A percentile compares a stretch with the other conserved stretches of the same genome.
phyloP scores from a whole-genome alignment of 2,888 invertebrate species.

The Aspidiotus rigidus region DNA sequence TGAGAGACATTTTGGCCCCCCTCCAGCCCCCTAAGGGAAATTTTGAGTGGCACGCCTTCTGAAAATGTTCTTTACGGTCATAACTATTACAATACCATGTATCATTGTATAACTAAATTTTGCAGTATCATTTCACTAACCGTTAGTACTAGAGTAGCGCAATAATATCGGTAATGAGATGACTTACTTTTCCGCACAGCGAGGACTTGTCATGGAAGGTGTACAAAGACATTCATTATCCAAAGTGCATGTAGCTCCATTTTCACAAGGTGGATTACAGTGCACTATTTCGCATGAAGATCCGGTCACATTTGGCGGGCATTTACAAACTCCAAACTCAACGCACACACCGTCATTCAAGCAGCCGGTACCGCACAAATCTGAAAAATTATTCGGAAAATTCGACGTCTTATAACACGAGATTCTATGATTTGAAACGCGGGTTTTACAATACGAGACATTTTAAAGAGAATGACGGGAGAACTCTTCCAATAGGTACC shows the following conservation, averaged over 20 bases:
- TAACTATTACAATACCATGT: too few species aligned
- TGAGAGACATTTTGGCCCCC: too few species aligned
- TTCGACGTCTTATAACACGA: background rate
- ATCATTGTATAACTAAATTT: too few species aligned
- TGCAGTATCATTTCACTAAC: too few species aligned
- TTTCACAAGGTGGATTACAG: slow-evolving; percentile 45
- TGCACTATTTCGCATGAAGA: slow-evolving; percentile 41
- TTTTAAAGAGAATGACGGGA: too few species aligned
- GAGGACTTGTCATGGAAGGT: slow-evolving; percentile 41
- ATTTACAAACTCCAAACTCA: slow-evolving; percentile 44
- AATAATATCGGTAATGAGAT: background rate
- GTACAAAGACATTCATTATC: slow-evolving; percentile 46
- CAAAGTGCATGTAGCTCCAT: slow-evolving; percentile 45
- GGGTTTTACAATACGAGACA: too few species aligned
- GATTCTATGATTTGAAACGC: too few species aligned
- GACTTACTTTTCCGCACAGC: slow-evolving; percentile 41
- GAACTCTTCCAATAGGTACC: too few species aligned
- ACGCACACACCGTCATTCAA: slow-evolving; percentile 45
- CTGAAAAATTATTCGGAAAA: slow-evolving; percentile 38
- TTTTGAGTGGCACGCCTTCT: too few species aligned
- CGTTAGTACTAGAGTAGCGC: background rate
- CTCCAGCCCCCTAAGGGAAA: too few species aligned
- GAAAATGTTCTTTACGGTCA: too few species aligned
- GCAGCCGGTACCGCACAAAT: slow-evolving; percentile 44
- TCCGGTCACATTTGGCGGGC: slow-evolving; percentile 43